Percentiles rank a stretch among this genome's conserved stretches.
These are phyloP conservation scores for Plutella xylostella DNA, from an alignment of 2,888 invertebrate species.

Conservation along the genomic window DNA sequence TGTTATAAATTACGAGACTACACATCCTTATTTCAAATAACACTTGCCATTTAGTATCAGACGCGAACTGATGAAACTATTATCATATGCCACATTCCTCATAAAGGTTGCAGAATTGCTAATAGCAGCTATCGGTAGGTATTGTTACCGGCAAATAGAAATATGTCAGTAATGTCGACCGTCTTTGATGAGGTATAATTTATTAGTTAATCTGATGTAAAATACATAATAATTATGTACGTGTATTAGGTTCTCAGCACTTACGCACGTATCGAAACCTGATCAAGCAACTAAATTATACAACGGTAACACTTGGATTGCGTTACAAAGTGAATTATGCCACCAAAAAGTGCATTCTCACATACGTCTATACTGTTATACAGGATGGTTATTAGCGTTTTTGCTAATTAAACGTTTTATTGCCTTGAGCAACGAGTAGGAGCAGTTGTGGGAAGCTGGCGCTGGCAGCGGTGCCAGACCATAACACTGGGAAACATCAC, in stretches of 20 bases:
- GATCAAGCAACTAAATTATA: not conserved
- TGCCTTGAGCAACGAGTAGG: constrained; percentile 30
- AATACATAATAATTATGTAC: too few relatives aligned
- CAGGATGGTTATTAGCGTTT: constrained; percentile 12
- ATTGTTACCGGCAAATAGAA: not conserved
- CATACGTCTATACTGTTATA: not conserved
- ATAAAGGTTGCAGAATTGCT: constrained; percentile 54
- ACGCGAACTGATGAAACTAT: constrained; percentile 52
- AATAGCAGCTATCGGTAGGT: constrained; percentile 42
- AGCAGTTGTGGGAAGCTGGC: too few relatives aligned
- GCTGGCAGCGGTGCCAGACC: too few relatives aligned
- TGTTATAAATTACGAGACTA: constrained; percentile 26
- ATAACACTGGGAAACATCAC: constrained; percentile 58
- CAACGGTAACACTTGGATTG: not conserved
- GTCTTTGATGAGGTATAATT: too few relatives aligned
- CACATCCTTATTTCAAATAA: constrained; percentile 49
- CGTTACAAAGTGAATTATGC: not conserved
- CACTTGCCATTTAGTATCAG: constrained; percentile 54
- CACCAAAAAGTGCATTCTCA: not conserved
- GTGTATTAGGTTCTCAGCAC: too few relatives aligned
- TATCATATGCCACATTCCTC: constrained; percentile 23
- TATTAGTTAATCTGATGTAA: too few relatives aligned
- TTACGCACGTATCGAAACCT: too few relatives aligned
- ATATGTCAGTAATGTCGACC: too few relatives aligned
- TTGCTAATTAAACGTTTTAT: constrained; percentile 22